These are phyloP conservation scores for Cephus nigrinus DNA, from an alignment of 2,888 invertebrate species.

Conservation along the genomic window DNA sequence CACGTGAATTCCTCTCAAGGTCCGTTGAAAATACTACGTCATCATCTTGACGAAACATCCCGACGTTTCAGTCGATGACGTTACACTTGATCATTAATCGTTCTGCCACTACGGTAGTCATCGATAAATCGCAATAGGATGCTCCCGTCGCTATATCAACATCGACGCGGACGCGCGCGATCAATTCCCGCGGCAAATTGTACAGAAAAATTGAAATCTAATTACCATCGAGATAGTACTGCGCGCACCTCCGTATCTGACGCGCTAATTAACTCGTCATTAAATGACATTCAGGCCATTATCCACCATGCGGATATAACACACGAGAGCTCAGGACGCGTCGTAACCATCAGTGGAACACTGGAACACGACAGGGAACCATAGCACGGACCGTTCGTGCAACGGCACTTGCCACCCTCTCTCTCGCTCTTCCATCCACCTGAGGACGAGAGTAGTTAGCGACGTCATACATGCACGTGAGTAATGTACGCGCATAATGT, in stretches of 20 bases:
- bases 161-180: not conserved
- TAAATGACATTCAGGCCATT: conserved; percentile 3
- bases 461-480: not conserved
- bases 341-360: not conserved
- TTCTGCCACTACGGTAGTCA: not conserved
- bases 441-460: not conserved
- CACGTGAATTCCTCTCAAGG: not conserved
- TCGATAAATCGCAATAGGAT: not conserved
- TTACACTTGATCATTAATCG: not conserved
- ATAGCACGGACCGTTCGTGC: not conserved
- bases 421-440: not conserved
- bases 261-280: conserved; percentile 3
- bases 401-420: not conserved
- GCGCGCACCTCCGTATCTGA: not conserved
- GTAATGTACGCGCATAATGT: not conserved
- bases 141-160: not conserved
- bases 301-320: not conserved
- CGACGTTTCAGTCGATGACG: not conserved
- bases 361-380: not conserved
- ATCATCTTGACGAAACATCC: not conserved
- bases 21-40: not conserved
- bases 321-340: not conserved
- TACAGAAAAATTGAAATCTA: not conserved
- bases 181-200: not conserved
- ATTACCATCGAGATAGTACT: not conserved